phyloP scores from a whole-genome alignment of 2,113 vertebrate genomes.

The Colaptes auratus region DNA sequence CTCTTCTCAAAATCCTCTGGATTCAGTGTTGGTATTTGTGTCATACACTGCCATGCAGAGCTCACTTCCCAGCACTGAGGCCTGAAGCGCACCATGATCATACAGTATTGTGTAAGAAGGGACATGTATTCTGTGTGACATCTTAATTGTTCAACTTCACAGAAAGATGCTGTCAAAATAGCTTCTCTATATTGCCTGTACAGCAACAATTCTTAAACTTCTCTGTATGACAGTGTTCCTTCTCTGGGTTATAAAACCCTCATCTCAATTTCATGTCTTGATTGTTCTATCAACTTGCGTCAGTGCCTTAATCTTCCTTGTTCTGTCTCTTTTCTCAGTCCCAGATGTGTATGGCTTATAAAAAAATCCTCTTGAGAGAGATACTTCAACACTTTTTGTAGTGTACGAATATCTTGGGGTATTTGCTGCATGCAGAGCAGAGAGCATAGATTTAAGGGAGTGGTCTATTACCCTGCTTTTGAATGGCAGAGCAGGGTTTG shows the following conservation, averaged over 20 bases:
- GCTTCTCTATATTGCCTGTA: neutral
- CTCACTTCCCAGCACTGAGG: neutral
- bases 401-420: neutral
- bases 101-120: neutral
- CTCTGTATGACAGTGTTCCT: neutral
- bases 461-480: neutral
- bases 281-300: neutral
- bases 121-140: neutral
- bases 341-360: neutral
- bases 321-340: neutral
- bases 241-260: neutral
- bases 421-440: neutral
- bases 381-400: neutral
- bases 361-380: neutral
- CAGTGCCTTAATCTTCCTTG: neutral
- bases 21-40: neutral
- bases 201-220: neutral
- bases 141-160: neutral
- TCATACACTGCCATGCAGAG: neutral
- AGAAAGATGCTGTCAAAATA: neutral
- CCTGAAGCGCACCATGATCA: neutral
- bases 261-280: neutral
- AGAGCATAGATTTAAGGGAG: neutral
- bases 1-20: neutral
- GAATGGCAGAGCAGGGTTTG: neutral